phyloP scores from a whole-genome alignment of 2,888 invertebrate species.

The Nomada fucata region DNA sequence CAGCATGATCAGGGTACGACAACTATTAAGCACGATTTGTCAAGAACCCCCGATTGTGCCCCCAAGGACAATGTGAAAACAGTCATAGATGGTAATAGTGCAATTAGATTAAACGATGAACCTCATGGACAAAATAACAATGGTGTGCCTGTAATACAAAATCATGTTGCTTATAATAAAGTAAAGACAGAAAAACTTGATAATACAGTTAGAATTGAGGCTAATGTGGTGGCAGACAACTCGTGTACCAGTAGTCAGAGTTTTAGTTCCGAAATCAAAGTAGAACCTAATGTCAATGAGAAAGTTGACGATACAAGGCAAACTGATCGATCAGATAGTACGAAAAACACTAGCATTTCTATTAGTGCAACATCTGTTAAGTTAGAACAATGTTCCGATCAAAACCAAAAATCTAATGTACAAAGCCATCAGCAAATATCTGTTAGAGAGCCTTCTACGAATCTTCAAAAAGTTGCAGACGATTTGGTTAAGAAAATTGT shows the following conservation, averaged over 20 bases:
- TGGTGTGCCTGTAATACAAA: conserved; percentile 81
- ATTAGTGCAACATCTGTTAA: conserved; percentile 61
- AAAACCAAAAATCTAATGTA: conserved; percentile 79
- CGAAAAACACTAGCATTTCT: conserved; percentile 56
- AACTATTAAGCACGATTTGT: conserved; percentile 59
- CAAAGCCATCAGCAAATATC: conserved; percentile 74
- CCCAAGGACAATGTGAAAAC: conserved; percentile 63
- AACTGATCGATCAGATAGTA: conserved; percentile 56
- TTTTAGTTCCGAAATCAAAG: conserved; percentile 71
- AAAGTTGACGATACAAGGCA: conserved; percentile 74
- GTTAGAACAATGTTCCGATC: conserved; percentile 71
- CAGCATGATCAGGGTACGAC: conserved; percentile 72
- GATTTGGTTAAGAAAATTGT: conserved; percentile 80
- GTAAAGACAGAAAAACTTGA: conserved; percentile 73
- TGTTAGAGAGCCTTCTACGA: conserved; percentile 71
- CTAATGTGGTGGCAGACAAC: conserved; percentile 55
- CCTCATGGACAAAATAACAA: conserved; percentile 77
- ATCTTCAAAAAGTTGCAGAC: conserved; percentile 76
- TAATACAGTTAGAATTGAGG: conserved; percentile 58
- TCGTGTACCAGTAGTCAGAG: conserved; percentile 65
- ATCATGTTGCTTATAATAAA: conserved; percentile 78
- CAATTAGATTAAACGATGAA: conserved; percentile 75
- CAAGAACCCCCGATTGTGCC: conserved; percentile 54
- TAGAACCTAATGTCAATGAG: conserved; percentile 68
- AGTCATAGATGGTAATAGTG: conserved; percentile 69